These are phyloP conservation scores for Apostichopus californicus DNA, from an alignment of 35 echinoderm and acorn worm genomes.

Conservation along the genomic window DNA sequence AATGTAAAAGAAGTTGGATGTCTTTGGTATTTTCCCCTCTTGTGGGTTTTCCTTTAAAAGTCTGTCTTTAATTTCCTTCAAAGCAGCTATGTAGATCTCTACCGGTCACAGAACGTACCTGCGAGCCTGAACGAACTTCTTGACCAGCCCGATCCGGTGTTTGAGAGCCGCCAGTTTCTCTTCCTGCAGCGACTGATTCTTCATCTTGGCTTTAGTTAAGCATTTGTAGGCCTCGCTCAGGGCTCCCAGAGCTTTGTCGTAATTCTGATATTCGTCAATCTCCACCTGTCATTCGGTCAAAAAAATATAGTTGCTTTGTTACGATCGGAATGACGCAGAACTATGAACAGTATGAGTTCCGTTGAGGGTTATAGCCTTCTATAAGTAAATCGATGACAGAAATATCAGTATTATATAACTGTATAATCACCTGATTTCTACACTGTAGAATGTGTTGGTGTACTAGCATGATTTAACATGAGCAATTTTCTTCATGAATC, in stretches of 20 bases:
- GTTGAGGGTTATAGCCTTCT: too few relatives aligned
- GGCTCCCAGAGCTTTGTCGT: conserved; percentile 96
- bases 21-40: too few relatives aligned
- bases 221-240: conserved; percentile 97
- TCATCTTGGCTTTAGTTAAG: conserved; percentile 92
- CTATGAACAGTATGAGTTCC: not conserved
- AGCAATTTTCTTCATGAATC: too few relatives aligned
- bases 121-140: conserved; percentile 97
- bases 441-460: too few relatives aligned
- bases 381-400: too few relatives aligned
- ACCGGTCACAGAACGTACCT: conserved; percentile 50
- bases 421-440: too few relatives aligned
- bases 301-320: not conserved
- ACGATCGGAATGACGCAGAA: not conserved
- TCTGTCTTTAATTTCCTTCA: too few relatives aligned
- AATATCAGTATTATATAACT: too few relatives aligned
- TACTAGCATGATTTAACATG: too few relatives aligned
- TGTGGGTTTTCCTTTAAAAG: too few relatives aligned
- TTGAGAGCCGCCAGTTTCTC: conserved; percentile 87
- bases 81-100: too few relatives aligned
- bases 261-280: conserved; percentile 99
- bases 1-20: too few relatives aligned
- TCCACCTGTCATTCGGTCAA: conserved; percentile 62
- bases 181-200: conserved; percentile 88
- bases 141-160: conserved; percentile 85